Evolutionary conservation across 1,140 invertebrate genomes (phyloP).

Genomic region (Hyposmocoma kahamanoa): DNA sequence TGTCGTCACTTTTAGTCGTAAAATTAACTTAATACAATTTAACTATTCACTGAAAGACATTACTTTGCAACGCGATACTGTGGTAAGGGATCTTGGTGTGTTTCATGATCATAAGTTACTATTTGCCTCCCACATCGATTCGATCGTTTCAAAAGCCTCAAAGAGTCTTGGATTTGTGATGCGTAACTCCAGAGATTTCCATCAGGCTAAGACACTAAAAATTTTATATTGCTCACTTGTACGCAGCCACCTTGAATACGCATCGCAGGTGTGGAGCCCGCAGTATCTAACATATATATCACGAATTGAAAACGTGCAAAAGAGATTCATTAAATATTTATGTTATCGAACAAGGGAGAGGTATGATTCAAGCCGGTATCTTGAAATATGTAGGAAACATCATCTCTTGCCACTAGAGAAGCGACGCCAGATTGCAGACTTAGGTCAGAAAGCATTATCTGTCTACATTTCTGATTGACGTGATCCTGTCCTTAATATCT

Average conservation of each 20-base stretch:
- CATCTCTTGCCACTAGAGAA: background rate
- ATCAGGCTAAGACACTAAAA: conserved; percentile 5
- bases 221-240: conserved; percentile 7
- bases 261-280: conserved; percentile 10
- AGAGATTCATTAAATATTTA: background rate
- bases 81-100: conserved; percentile 11
- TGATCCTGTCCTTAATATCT: no score
- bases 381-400: background rate
- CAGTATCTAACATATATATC: conserved; percentile 2
- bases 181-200: conserved; percentile 8
- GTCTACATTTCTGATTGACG: no score
- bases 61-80: background rate
- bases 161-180: conserved; percentile 13
- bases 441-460: no score
- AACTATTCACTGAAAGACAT: background rate
- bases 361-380: background rate
- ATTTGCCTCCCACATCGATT: conserved; percentile 12
- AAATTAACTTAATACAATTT: background rate
- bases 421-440: no score
- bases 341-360: background rate
- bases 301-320: conserved; percentile 6
- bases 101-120: conserved; percentile 6
- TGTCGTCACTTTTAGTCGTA: background rate
- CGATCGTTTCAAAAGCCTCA: conserved; percentile 8
- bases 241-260: conserved; percentile 11